Base-by-base conservation (phyloP, 2,888 invertebrate species). In the Matsumyia berberina region DNA sequence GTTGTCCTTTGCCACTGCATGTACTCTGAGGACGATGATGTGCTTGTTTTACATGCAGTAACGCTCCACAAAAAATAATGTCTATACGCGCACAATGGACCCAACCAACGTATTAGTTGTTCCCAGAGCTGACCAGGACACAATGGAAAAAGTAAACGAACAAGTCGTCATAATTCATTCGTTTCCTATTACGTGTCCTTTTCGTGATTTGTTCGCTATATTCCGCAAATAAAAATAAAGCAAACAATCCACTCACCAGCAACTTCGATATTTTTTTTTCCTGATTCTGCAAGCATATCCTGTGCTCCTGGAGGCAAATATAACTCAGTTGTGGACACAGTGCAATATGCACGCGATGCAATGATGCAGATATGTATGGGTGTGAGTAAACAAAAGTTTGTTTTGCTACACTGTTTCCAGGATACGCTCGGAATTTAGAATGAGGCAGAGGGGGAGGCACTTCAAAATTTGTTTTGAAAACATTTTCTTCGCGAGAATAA, bases 101-200 rank as follows among this genome's bases (percentile, higher is more conserved):
- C n/a, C 29, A 11, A 7, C 33, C 33, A 69, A 51, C 33, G 15
- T 51, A 53, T 58, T 58, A 76, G 29, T 12, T 58, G 46, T 57
- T 72, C 42, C 35, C 46, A 46, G 35, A 11, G 49, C 57, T 70
- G 31, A 2, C 29, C 64, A 72, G 24, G 7, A 33, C 49, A 72
- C 57, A 72, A 72, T 79, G 37, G 58, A 51, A 29, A 58, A 69
- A 80, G 67, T 67, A 74, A 81, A 76, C 62, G 77, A 82, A 77
- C 62, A 77, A 69, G 69, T 69, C 53, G 19, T 80, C 55, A 62
- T 81, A 69, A 76, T 69, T 81, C 74, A 81, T 81, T 58, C 62
- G 62, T 62, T 81, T 76, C 55, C 74, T 62, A 62, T 69, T 74
- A 33, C 62, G 49, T 57, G 69, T 64, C 49, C 62, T 80, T 80